These are phyloP conservation scores for Dreissena rostriformis DNA, from an alignment of 1,140 invertebrate species.

Conservation along the genomic window DNA sequence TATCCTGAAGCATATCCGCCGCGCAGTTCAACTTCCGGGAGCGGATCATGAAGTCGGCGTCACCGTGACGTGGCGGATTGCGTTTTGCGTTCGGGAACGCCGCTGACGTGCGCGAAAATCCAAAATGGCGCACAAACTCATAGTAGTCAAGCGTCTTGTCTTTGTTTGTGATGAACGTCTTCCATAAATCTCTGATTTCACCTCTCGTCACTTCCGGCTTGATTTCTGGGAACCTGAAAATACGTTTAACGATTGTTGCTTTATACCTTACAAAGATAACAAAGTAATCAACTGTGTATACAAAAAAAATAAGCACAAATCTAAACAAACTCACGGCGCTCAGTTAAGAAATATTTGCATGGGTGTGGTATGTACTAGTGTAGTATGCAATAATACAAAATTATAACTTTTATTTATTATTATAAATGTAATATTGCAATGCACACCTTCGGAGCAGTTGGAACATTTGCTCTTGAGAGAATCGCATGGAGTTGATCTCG, in stretches of 20 bases:
- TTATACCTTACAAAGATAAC: too few relatives aligned
- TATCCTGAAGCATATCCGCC: slow-evolving; percentile 79
- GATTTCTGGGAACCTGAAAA: slow-evolving; percentile 75
- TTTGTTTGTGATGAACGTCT: slow-evolving; percentile 80
- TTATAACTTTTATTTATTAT: too few relatives aligned
- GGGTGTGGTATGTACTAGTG: too few relatives aligned
- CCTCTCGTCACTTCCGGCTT: slow-evolving; percentile 77
- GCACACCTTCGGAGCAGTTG: slow-evolving; percentile 75
- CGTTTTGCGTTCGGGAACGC: slow-evolving; percentile 80
- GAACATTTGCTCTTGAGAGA: slow-evolving; percentile 79
- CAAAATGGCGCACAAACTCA: slow-evolving; percentile 81
- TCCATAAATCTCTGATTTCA: slow-evolving; percentile 80
- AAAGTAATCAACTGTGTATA: too few relatives aligned
- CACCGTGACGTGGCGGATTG: slow-evolving; percentile 78
- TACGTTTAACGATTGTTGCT: too few relatives aligned
- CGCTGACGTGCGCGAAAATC: slow-evolving; percentile 78
- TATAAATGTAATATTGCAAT: too few relatives aligned
- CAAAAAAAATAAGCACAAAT: too few relatives aligned
- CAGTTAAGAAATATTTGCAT: too few relatives aligned
- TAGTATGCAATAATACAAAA: too few relatives aligned
- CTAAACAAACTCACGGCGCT: too few relatives aligned
- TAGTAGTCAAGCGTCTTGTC: slow-evolving; percentile 79
- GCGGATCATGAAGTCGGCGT: slow-evolving; percentile 80
- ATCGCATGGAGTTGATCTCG: slow-evolving; percentile 74
- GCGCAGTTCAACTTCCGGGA: slow-evolving; percentile 80